Base-by-base conservation (phyloP, 1,140 invertebrate genomes). In the Lysiphlebus fabarum region DNA sequence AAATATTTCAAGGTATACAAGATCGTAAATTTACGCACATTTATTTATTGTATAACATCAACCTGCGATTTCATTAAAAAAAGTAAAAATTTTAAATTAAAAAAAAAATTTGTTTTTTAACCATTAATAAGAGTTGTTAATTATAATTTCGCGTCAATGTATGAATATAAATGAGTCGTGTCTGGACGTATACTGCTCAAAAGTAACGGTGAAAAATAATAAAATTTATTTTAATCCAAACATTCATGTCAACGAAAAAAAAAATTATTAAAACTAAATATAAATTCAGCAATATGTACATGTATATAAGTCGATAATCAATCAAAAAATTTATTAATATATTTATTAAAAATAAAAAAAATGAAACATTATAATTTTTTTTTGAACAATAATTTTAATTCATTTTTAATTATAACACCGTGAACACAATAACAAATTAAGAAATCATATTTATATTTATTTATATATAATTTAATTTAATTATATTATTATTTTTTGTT, bases 121-220 rank as follows among this genome's bases (percentile, higher is more conserved):
- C 9, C 36, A 51, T 51, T n/a, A 51, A 51, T 51, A 3, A 51
- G 36, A 7, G 49, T 38, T 51, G 36, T 51, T 51, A 51, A 51
- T 51, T 51, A 38, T n/a, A 38, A n/a, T 11, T n/a, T 36, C 12
- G 12, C 38, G 9, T 38, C 36, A n/a, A 38, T 34, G 38, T 51
- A 51, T 38, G 36, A 51, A 38, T 51, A 38, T 51, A 40, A 51
- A 51, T 51, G 49, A 51, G n/a, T 6, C 14, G 12, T 34, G 36
- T 38, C 17, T 17, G 17, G 17, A 17, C 17, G 17, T 40, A n/a
- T 51, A 38, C 38, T 51, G 36, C 49, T 49, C 26, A 49, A 49
- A 49, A 49, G 26, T 49, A 49, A 49, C 48, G 48, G 48, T 10
- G 48, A 17, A 49, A 49, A 8, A 34, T 17, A 34, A 49, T 14